Percentiles rank a stretch among this genome's conserved stretches.
Evolutionary conservation across 2,113 vertebrate species (phyloP).

Genomic region (Odontesthes bonariensis): DNA sequence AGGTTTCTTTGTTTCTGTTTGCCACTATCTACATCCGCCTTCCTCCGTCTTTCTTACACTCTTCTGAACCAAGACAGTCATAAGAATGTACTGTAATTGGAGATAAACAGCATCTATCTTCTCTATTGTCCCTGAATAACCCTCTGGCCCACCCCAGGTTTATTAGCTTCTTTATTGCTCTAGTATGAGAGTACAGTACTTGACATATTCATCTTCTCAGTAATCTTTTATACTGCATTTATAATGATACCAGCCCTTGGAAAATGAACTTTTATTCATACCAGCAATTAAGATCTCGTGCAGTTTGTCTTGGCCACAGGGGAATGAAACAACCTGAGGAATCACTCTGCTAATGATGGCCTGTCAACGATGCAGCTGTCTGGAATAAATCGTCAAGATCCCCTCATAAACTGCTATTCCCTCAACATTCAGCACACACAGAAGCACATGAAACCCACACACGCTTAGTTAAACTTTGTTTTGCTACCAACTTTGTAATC

Average conservation of each 20-base stretch:
- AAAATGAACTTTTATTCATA: constrained; percentile 86
- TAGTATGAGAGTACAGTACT: constrained; percentile 68
- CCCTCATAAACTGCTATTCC: constrained; percentile 82
- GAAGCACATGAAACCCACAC: constrained; percentile 27
- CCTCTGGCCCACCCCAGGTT: constrained; percentile 69
- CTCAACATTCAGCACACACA: constrained; percentile 67
- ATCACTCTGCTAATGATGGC: constrained; percentile 85
- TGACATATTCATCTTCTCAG: constrained; percentile 75
- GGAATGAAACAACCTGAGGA: constrained; percentile 84
- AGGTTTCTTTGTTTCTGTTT: constrained; percentile 48
- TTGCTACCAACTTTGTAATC: constrained; percentile 43
- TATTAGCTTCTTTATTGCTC: constrained; percentile 77
- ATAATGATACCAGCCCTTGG: constrained; percentile 74
- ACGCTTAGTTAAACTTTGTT: constrained; percentile 57
- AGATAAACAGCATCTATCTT: constrained; percentile 79
- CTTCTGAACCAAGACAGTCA: constrained; percentile 55
- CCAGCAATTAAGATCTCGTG: constrained; percentile 83
- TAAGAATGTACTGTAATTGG: constrained; percentile 64
- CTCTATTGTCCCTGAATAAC: constrained; percentile 71
- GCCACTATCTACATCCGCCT: constrained; percentile 31
- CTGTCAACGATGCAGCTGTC: constrained; percentile 88
- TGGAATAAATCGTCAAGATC: constrained; percentile 84
- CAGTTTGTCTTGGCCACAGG: constrained; percentile 83
- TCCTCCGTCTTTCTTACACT: constrained; percentile 43
- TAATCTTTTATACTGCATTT: constrained; percentile 77